phyloP scores from a whole-genome alignment of 2,888 invertebrate species.

The Scelioninae gen. 1 region DNA sequence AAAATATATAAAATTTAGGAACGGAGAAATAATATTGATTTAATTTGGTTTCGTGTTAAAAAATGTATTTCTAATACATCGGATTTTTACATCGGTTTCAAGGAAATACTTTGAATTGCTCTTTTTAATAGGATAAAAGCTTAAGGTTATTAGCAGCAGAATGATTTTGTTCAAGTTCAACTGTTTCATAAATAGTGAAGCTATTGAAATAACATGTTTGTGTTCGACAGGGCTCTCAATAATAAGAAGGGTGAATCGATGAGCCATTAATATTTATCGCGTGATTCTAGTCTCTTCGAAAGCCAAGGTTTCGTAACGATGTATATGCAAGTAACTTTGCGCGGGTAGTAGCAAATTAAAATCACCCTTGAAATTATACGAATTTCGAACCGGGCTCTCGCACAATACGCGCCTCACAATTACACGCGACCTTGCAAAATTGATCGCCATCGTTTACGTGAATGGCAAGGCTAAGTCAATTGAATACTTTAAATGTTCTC shows the following conservation, averaged over 20 bases:
- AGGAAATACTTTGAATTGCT: no score
- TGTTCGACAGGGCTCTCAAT: conserved; percentile 43
- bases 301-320: conserved; percentile 53
- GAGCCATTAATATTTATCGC: conserved; percentile 62
- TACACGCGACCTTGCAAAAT: conserved; percentile 46
- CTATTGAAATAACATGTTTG: conserved; percentile 43
- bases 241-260: conserved; percentile 57
- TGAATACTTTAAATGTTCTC: conserved; percentile 36
- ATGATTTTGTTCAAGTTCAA: conserved; percentile 18
- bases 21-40: no score
- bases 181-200: conserved; percentile 21
- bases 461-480: conserved; percentile 51
- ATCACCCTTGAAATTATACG: conserved; percentile 66
- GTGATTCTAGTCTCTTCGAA: conserved; percentile 49
- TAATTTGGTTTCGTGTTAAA: no score
- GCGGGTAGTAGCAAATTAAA: conserved; percentile 56
- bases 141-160: not conserved
- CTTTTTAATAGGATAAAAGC: no score
- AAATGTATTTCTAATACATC: no score
- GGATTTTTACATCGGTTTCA: no score
- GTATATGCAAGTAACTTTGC: conserved; percentile 35
- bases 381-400: conserved; percentile 43
- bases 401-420: conserved; percentile 64
- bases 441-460: conserved; percentile 48
- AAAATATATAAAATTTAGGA: no score